phyloP scores from a whole-genome alignment of 2,113 vertebrate genomes.

The Raja brachyura region DNA sequence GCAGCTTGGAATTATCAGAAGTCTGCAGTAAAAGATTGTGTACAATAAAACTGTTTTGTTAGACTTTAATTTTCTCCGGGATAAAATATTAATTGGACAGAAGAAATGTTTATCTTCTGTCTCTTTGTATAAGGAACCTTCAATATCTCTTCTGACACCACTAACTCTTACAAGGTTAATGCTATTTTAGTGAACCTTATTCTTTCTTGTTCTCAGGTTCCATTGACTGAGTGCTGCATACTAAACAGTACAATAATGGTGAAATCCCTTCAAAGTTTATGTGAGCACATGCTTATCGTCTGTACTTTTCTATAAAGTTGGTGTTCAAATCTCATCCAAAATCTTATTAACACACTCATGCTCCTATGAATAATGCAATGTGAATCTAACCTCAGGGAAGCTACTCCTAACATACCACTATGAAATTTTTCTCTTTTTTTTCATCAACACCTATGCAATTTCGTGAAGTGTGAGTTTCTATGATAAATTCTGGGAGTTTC shows the following conservation, averaged over 20 bases:
- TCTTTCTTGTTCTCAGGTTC: neutral
- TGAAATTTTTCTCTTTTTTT: neutral
- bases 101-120: neutral
- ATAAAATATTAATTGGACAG: neutral
- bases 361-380: neutral
- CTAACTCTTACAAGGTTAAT: neutral
- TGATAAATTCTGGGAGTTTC: conserved; percentile 26
- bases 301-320: neutral
- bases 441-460: conserved; percentile 21
- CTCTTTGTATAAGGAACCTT: neutral
- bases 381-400: conserved; percentile 32
- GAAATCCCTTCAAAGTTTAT: neutral
- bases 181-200: neutral
- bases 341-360: neutral
- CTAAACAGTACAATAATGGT: neutral
- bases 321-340: neutral
- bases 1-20: neutral
- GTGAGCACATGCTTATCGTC: neutral
- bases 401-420: neutral
- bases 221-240: neutral
- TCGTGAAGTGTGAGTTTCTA: neutral
- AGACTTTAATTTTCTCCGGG: neutral
- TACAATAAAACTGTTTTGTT: neutral
- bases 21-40: neutral
- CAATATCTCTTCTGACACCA: neutral